These are phyloP conservation scores for Hyperopisus bebe DNA, from an alignment of 2,113 vertebrate species.

Conservation along the genomic window DNA sequence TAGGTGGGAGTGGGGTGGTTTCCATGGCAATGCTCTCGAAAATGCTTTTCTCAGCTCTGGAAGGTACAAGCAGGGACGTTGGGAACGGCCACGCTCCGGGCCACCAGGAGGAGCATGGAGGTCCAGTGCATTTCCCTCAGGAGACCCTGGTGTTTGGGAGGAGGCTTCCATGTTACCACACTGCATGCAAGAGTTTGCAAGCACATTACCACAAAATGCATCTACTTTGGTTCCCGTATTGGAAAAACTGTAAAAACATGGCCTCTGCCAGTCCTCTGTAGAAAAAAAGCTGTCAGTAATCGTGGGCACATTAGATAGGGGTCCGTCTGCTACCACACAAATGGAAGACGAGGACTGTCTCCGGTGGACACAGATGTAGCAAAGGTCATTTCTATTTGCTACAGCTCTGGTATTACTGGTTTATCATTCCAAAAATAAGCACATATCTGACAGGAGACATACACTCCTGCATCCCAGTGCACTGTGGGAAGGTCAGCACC, in stretches of 20 bases:
- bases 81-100: not conserved
- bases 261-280: not conserved
- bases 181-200: not conserved
- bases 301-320: not conserved
- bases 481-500: conserved; percentile 8
- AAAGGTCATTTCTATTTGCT: not conserved
- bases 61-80: not conserved
- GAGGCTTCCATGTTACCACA: not conserved
- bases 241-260: not conserved
- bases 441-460: not conserved
- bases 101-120: not conserved
- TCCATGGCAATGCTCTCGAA: conserved; percentile 17
- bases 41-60: not conserved
- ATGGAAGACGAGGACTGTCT: not conserved
- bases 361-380: not conserved
- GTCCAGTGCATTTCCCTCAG: not conserved
- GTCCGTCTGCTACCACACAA: conserved; percentile 12
- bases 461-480: conserved; percentile 1
- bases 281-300: not conserved
- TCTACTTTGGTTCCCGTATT: not conserved
- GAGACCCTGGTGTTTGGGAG: not conserved
- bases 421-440: conserved; percentile 15
- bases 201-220: conserved; percentile 11
- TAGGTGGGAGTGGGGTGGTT: not conserved
- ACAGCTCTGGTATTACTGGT: conserved; percentile 1